Evolutionary conservation across 1,140 invertebrate genomes (phyloP), one percentile per base, ranked within the genome.

Genomic region (Steinernema khuongi): DNA sequence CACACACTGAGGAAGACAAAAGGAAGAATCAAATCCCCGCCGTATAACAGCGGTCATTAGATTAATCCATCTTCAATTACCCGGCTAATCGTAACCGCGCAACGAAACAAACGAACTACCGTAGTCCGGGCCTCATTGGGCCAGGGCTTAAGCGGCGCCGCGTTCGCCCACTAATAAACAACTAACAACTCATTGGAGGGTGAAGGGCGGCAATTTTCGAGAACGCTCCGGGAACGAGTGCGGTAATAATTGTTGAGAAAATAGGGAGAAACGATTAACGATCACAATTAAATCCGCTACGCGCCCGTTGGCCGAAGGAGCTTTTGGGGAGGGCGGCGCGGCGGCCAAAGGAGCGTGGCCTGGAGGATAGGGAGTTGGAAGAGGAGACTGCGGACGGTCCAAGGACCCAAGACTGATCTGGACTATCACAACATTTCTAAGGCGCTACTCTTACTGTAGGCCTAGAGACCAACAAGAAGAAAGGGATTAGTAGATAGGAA

Each of bases 241-340:
- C 50, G 50, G 50, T 60, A 60, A 60, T 60, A 60, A 60, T 60
- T 60, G 50, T 26, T 60, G 50, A 60, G 50, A 60, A 60, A 60
- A 60, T 60, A 60, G 50, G 50, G 50, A 60, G 50, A 60, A 60
- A 60, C 50, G 50, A 60, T 60, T 60, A 60, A 60, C 50, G 50
- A 22, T 60, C 50, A 60, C 50, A 60, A 60, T 60, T 60, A 60
- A 60, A 60, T 60, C 50, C 50, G 50, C 22, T 60, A 22, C 50
- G 50, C 50, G 50, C 50, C 50, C 50, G 50, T 14, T 2, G 50
- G 7, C 11, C 50, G 14, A 22, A 60, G n/a, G n/a, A n/a, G n/a
- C n/a, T n/a, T n/a, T n/a, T n/a, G n/a, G n/a, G n/a, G n/a, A n/a
- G n/a, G n/a, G n/a, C n/a, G n/a, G n/a, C n/a, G n/a, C n/a, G n/a